Evolutionary conservation across 2,797 vertebrate genomes (phyloP).

Genomic region (Cossypha caffra): DNA sequence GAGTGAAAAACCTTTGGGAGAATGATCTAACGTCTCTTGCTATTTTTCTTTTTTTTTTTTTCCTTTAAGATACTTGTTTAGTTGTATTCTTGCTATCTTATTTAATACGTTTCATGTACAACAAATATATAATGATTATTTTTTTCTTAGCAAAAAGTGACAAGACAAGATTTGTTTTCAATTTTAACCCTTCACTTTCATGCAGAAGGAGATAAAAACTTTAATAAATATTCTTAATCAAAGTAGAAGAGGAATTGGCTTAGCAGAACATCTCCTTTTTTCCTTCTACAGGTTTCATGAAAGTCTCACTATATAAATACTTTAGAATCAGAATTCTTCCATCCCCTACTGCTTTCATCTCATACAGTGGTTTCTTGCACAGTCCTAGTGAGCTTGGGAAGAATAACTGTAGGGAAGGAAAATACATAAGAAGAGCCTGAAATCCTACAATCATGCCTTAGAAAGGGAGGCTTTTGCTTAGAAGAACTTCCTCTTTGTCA

Average conservation of each 20-base stretch:
- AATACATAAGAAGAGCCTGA: background rate
- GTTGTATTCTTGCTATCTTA: background rate
- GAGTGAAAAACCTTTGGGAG: slow-evolving; percentile 29
- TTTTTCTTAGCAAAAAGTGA: background rate
- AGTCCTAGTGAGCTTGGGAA: background rate
- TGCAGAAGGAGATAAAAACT: background rate
- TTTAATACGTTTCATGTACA: background rate
- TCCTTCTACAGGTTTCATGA: background rate
- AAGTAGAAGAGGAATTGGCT: background rate
- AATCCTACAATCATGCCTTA: background rate
- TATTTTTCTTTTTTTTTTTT: background rate
- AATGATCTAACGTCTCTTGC: slow-evolving; percentile 7
- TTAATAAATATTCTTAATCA: background rate
- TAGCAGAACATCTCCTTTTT: background rate
- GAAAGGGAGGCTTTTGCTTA: background rate
- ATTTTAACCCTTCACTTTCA: background rate
- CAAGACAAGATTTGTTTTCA: background rate
- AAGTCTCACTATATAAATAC: background rate
- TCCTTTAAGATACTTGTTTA: background rate
- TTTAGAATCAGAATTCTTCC: background rate
- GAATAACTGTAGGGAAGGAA: background rate
- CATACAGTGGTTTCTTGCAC: background rate
- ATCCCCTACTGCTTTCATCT: background rate
- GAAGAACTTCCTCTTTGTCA: background rate
- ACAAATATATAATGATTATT: background rate